Percentiles rank a stretch among this genome's conserved stretches.
These are phyloP conservation scores for Melanophora roralis DNA, from an alignment of 2,888 invertebrate genomes.

Conservation along the genomic window DNA sequence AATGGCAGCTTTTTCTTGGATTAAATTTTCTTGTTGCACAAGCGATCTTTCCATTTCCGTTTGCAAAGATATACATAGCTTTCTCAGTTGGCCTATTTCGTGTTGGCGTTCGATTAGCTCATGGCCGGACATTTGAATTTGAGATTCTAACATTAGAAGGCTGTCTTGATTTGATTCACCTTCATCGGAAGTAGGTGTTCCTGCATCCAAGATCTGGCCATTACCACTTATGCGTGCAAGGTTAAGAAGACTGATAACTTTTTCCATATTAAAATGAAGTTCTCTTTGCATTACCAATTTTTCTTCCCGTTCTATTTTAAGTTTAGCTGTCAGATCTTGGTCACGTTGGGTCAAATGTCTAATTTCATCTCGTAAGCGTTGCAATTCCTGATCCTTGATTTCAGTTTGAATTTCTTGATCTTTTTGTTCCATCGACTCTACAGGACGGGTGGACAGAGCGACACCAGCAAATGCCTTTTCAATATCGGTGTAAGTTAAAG, in stretches of 20 bases:
- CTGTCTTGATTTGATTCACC: conserved; percentile 82
- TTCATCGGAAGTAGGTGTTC: conserved; percentile 76
- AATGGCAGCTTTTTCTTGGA: conserved; percentile 86
- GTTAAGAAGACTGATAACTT: conserved; percentile 82
- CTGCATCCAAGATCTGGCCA: conserved; percentile 63
- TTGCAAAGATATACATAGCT: conserved; percentile 84
- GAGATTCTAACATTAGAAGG: conserved; percentile 85
- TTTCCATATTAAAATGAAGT: conserved; percentile 84
- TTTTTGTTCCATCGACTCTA: conserved; percentile 78
- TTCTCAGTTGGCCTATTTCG: conserved; percentile 85
- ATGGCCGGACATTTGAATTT: conserved; percentile 85
- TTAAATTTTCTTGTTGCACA: conserved; percentile 82
- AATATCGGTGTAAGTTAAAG: conserved; percentile 84
- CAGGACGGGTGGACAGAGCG: conserved; percentile 69
- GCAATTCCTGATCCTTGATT: conserved; percentile 81
- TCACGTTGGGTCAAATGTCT: conserved; percentile 81
- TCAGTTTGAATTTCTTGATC: conserved; percentile 82
- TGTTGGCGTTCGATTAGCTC: conserved; percentile 86
- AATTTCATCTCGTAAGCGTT: conserved; percentile 80
- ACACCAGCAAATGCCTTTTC: conserved; percentile 84
- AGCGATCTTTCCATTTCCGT: conserved; percentile 84
- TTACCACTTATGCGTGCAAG: conserved; percentile 72
- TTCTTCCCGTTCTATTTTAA: conserved; percentile 84
- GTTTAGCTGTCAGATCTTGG: conserved; percentile 80
- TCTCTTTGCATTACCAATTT: conserved; percentile 86